Evolutionary conservation across 2,888 invertebrate species (phyloP), one percentile per base, ranked within the genome.

Genomic region (Conomelus anceps): DNA sequence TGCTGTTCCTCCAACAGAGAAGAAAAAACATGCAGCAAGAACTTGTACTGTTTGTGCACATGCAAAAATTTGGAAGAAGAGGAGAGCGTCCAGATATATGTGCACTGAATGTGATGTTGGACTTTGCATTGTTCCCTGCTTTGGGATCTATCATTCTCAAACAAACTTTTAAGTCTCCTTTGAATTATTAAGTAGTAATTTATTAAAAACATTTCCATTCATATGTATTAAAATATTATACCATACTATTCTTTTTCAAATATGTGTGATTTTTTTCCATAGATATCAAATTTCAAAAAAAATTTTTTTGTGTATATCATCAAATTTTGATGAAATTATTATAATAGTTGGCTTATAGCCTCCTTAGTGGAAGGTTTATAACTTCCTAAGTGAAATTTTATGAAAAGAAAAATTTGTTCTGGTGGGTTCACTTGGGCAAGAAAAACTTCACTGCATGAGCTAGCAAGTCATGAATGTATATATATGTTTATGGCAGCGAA

Each of bases 131-230:
- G 86, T 89, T 22, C 85, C 89, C 22, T 89, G 89, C 86, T 89
- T 89, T 86, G 89, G 41, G 20, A 86, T 89, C 22, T 89, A 86
- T 84, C 89, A 89, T 23, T 41, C 86, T 22, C 89, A 89, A 89
- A 29, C 84, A 22, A 89, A 85, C 26, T 89, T 86, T 85, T 89
- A 34, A 84, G 26, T 26, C 11, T 26, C 26, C 4, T 26, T 4
- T 26, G 26, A 26, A n/a, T n/a, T n/a, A n/a, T n/a, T n/a, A n/a
- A n/a, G n/a, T n/a, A n/a, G 26, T 26, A 26, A 26, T 26, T 26
- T 26, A 26, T 41, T 41, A 41, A 17, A 41, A 20, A 41, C 41
- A 20, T 41, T 41, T 41, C n/a, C n/a, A n/a, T 41, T 41, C 41
- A 41, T 41, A 17, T 9, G 17, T 41, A 41, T 41, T 41, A 9